Conservation (phyloP, 2,797 vertebrate species). For the Sardinella longiceps region DNA sequence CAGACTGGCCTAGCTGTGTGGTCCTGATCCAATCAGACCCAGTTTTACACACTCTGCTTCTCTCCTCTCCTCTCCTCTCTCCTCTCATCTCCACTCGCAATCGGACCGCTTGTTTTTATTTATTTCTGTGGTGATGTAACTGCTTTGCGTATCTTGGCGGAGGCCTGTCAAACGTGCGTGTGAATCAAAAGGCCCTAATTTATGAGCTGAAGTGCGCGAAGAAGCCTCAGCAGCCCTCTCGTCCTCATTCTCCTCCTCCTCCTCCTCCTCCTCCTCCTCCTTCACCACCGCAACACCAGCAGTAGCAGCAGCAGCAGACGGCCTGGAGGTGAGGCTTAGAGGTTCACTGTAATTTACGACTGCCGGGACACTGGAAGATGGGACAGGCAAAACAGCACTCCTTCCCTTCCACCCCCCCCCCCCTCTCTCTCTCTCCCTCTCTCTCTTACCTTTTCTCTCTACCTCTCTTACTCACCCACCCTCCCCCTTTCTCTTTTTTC, state of each 20-base stretch:
- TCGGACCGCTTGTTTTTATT: not conserved
- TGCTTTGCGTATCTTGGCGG: not conserved
- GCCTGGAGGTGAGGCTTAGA: conserved; percentile 7
- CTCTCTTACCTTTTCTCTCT: conserved; percentile 53
- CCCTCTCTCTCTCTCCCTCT: conserved; percentile 52
- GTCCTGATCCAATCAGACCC: not conserved
- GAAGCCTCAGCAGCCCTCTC: not conserved
- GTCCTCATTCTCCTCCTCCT: not conserved
- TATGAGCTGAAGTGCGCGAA: conserved; percentile 56
- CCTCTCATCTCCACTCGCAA: not conserved
- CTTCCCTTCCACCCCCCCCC: conserved; percentile 53
- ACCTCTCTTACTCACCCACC: conserved; percentile 53
- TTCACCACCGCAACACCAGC: not conserved
- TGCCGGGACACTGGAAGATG: conserved; percentile 76
- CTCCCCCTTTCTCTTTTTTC: conserved; percentile 50
- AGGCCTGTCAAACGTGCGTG: conserved; percentile 8
- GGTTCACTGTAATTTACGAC: conserved; percentile 77
- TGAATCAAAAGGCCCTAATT: conserved; percentile 62
- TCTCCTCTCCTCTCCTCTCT: not conserved
- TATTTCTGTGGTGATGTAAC: conserved; percentile 3
- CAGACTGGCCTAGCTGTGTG: not conserved
- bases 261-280: not conserved
- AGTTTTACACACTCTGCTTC: not conserved
- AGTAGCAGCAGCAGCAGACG: not conserved
- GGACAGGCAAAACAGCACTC: conserved; percentile 63